These are phyloP conservation scores for Neuroterus valhalla DNA, from an alignment of 1,140 invertebrate species.

Conservation along the genomic window DNA sequence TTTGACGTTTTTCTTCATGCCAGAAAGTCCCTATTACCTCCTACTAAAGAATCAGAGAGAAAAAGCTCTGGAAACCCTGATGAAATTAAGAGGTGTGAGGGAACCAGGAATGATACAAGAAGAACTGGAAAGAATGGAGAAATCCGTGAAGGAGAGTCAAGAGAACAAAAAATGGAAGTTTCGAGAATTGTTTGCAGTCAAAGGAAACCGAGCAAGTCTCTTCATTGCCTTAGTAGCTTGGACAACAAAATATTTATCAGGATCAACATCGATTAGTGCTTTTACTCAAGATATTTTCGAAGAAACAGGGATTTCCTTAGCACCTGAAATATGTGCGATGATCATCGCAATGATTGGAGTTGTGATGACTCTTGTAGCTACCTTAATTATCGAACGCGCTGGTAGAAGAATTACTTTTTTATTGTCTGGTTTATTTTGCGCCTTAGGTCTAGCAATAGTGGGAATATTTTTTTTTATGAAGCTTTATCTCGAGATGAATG, in stretches of 20 bases:
- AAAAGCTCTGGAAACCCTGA: slow-evolving; percentile 70
- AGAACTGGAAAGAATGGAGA: not conserved
- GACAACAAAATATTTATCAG: not conserved
- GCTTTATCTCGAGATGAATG: not conserved
- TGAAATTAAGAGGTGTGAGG: slow-evolving; percentile 65
- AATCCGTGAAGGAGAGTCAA: not conserved
- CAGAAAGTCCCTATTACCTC: slow-evolving; percentile 80
- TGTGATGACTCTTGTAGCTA: not conserved
- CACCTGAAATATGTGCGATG: not conserved
- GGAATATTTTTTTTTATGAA: not conserved
- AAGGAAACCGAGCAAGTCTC: not conserved
- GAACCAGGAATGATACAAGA: not conserved
- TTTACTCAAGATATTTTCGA: not conserved
- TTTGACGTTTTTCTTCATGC: slow-evolving; percentile 81
- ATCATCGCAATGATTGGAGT: not conserved
- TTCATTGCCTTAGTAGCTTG: not conserved
- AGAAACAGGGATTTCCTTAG: not conserved
- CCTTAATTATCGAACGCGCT: not conserved
- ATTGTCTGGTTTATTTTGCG: not conserved
- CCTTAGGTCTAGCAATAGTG: not conserved
- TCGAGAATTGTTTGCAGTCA: not conserved
- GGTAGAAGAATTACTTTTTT: not conserved
- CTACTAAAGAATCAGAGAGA: slow-evolving; percentile 61
- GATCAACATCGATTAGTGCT: not conserved
- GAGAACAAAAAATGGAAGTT: not conserved